phyloP scores from a whole-genome alignment of 2,113 vertebrate genomes.

The Rhinogobius similis region DNA sequence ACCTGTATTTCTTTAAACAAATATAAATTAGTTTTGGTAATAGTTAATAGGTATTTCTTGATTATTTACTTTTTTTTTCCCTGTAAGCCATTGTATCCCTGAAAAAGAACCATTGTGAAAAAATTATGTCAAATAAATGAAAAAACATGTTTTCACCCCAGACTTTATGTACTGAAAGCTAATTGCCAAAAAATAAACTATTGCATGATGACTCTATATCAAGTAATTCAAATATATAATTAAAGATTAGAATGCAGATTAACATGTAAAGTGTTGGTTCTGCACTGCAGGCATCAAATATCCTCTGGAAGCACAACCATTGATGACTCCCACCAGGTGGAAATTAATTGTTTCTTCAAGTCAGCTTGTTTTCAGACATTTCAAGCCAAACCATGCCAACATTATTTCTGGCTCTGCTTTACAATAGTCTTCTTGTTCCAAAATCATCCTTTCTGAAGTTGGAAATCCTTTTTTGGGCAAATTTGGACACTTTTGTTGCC shows the following conservation, averaged over 20 bases:
- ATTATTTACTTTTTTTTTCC: not conserved
- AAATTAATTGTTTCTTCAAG: conserved; percentile 54
- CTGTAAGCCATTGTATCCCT: not conserved
- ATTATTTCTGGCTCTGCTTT: conserved; percentile 40
- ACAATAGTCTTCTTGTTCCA: conserved; percentile 46
- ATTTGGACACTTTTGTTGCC: conserved; percentile 26
- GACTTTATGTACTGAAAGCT: not conserved
- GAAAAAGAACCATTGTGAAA: too few relatives aligned
- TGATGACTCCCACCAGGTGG: conserved; percentile 20
- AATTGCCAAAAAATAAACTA: not conserved
- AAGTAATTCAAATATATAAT: not conserved
- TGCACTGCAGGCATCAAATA: conserved; percentile 8
- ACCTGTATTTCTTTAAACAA: not conserved
- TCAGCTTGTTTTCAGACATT: conserved; percentile 28
- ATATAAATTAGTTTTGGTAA: not conserved
- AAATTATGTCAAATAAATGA: too few relatives aligned
- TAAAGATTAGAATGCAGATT: not conserved
- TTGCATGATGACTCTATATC: not conserved
- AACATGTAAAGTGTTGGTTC: not conserved
- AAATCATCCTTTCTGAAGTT: conserved; percentile 46
- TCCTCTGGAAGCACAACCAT: conserved; percentile 12
- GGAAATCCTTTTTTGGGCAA: conserved; percentile 33
- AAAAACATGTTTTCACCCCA: too few relatives aligned
- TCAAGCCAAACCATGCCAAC: conserved; percentile 42
- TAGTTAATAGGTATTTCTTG: too few relatives aligned